Evolutionary conservation across 2,113 vertebrate species (phyloP), one percentile per base, ranked within the genome.

Genomic region (Amphilophus citrinellus): DNA sequence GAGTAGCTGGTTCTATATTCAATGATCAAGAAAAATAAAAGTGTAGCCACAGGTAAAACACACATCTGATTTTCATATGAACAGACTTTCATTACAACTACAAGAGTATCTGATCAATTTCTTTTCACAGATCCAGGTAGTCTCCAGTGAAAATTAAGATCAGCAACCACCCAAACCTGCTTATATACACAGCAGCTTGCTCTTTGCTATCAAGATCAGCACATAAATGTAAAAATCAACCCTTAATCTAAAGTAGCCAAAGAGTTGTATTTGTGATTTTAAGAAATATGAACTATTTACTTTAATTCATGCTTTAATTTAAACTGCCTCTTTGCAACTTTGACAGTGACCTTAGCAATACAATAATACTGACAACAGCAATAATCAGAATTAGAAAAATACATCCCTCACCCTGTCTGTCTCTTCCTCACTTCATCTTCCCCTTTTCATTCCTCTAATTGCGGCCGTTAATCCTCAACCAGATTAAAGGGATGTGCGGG

Each of bases 381-480:
- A 79, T 76, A 61, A 80, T 77, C 14, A 30, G 7, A 82, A 65
- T 58, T 10, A 65, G 7, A 60, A 82, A 60, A 63, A 66, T 7
- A 17, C 1, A 84, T 56, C 57, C 75, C 44, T 77, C 57, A 0
- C 58, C 50, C 22, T 53, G 32, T 53, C 50, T 57, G 7, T 84
- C n/a, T 35, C 59, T 35, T 14, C 30, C 71, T 13, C 56, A 20
- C 8, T 13, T 30, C 13, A 22, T 76, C 80, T 73, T 86, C 77
- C 37, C 60, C 79, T 66, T 91, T 80, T 76, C 85, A 85, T 89
- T 93, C 86, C 77, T 90, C 86, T 90, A 92, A 93, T 94, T 92
- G 87, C 80, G 60, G 35, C 32, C 1, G 56, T 30, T 92, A 90
- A 93, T 94, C 89, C 90, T 50, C 15, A 3, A 7, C 2, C 82